A percentile compares a stretch with the other conserved stretches of the same genome.
These are phyloP conservation scores for Drosophila nigritarsus DNA, from an alignment of 2,888 invertebrate genomes.

Conservation along the genomic window DNA sequence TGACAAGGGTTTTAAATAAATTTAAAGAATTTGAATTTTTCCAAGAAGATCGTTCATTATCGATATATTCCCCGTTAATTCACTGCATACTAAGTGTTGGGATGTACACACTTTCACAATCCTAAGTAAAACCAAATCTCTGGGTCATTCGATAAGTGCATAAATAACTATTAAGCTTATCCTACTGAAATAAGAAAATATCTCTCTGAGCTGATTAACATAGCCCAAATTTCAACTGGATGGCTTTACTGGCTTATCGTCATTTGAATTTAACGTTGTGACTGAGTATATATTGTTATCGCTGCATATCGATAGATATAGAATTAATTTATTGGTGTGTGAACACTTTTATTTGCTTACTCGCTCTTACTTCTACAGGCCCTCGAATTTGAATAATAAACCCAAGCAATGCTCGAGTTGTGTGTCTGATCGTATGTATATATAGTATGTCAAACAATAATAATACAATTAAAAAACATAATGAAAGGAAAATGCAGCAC, in stretches of 20 bases:
- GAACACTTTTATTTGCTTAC: slow-evolving; percentile 28
- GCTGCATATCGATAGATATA: slow-evolving; percentile 13
- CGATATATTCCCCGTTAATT: background rate
- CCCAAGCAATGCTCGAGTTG: slow-evolving; percentile 4
- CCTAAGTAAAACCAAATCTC: background rate
- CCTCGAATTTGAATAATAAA: slow-evolving; percentile 33
- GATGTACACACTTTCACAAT: background rate
- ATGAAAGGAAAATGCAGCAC: slow-evolving; percentile 27
- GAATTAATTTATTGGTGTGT: slow-evolving; percentile 1
- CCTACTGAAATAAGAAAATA: background rate
- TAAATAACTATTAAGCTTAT: background rate
- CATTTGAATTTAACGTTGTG: background rate
- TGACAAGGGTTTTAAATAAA: background rate
- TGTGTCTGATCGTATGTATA: background rate
- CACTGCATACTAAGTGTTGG: background rate
- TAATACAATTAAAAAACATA: slow-evolving; percentile 14
- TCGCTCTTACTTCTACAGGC: slow-evolving; percentile 21
- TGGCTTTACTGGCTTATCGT: background rate
- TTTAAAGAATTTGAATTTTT: background rate
- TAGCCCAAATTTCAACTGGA: background rate
- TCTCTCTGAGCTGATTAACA: background rate
- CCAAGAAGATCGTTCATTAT: background rate
- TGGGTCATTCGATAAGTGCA: background rate
- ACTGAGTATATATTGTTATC: background rate
- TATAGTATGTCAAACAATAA: slow-evolving; percentile 40